Base-by-base conservation (phyloP, 2,113 vertebrate genomes). In the Eupsittula cactorum region DNA sequence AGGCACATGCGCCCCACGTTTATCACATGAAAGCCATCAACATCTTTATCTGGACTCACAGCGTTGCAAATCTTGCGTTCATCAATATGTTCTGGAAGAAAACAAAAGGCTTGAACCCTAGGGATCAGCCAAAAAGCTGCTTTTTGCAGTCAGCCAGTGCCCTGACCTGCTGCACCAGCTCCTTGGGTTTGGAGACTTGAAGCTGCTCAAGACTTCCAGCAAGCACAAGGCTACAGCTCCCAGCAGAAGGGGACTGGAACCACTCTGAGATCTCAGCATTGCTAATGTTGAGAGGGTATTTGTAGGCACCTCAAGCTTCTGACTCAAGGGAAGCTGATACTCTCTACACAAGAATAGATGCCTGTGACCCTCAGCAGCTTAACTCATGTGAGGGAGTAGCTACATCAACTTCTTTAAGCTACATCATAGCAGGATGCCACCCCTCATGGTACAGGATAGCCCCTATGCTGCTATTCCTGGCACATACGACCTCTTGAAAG, bases 1-100 rank as follows among this genome's bases (percentile, higher is more conserved):
- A 99, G 97, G 95, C 99, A 99, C 99, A 99, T 98, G 28, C 99
- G 98, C 6, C 99, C 99, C 41, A 99, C 99, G 0, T 99, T 99
- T 25, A 99, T 98, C 23, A 99, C 99, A 0, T 99, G 99, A 83
- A 99, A 99, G 28, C 99, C 99, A 5, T 99, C 99, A 6, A 99
- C 99, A 1, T 99, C 99, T 95, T 99, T 99, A 50, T 98, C 97
- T 0, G 99, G 99, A 60, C 98, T 97, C 50, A 99, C 99, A 1
- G 99, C 99, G 2, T 99, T 99, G 96, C 99, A 99, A 71, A 99
- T 52, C n/a, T 81, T 95, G 7, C 99, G 98, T 94, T 99, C 99
- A 6, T 99, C 98, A 0, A 99, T 99, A 84, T 99, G 99, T 12
- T 98, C 99, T 99, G 97, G 16, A 79, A 49, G 9, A n/a, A 65